phyloP scores from a whole-genome alignment of 2,113 vertebrate species.

The Antigone vipio region DNA sequence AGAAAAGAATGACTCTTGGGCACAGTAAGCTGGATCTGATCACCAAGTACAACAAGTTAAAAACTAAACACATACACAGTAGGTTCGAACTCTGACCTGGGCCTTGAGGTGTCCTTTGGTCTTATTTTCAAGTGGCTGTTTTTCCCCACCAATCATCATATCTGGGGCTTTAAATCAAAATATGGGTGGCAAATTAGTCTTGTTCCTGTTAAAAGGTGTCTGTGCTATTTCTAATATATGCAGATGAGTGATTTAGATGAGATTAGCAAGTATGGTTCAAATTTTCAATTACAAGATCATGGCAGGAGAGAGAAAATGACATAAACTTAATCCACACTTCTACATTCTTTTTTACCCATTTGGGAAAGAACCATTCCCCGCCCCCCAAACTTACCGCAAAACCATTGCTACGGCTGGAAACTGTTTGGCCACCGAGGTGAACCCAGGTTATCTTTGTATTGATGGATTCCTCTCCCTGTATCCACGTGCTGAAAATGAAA shows the following conservation, averaged over 20 bases:
- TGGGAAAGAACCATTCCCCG: not conserved
- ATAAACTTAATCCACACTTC: not conserved
- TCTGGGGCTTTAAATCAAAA: not conserved
- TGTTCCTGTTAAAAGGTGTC: not conserved
- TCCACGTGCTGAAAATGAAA: not conserved
- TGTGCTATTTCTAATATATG: not conserved
- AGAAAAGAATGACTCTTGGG: conserved; percentile 90
- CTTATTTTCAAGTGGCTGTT: not conserved
- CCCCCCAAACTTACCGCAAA: not conserved
- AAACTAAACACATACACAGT: conserved; percentile 86
- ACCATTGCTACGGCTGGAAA: not conserved
- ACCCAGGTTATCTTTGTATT: not conserved
- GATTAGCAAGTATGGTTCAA: not conserved
- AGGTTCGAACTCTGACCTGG: conserved; percentile 82
- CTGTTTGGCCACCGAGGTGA: not conserved
- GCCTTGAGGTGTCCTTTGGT: not conserved
- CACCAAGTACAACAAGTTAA: conserved; percentile 92
- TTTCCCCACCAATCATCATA: not conserved
- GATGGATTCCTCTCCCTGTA: not conserved
- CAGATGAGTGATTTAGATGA: not conserved
- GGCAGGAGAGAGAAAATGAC: not conserved
- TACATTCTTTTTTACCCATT: not conserved
- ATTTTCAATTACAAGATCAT: not conserved
- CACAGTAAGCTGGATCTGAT: conserved; percentile 97
- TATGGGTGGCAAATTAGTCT: not conserved